Percentiles rank a stretch among this genome's conserved stretches.
phyloP scores from a whole-genome alignment of 2,888 invertebrate species.

The Gryllus longicercus region DNA sequence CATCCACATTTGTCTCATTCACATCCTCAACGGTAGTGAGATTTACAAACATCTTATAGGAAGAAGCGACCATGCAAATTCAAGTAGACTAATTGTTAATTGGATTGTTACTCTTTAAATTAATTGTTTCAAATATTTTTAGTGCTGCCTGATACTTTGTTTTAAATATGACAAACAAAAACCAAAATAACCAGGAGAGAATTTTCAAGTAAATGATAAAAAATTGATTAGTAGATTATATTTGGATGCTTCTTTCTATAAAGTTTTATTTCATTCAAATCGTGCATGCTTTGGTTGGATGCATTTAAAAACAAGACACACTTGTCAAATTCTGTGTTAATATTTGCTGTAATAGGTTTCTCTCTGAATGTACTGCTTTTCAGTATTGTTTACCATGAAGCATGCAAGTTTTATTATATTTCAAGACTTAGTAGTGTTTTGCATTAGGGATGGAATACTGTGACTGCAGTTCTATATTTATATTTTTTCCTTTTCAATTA shows the following conservation, averaged over 20 bases:
- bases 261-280: too few relatives aligned
- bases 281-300: not conserved
- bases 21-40: conserved; percentile 75
- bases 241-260: too few relatives aligned
- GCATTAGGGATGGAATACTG: not conserved
- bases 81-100: not conserved
- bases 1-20: conserved; percentile 67
- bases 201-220: too few relatives aligned
- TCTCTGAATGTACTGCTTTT: not conserved
- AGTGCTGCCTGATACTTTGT: too few relatives aligned
- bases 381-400: conserved; percentile 17
- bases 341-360: not conserved
- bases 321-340: conserved; percentile 2
- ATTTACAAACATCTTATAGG: not conserved
- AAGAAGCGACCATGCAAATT: too few relatives aligned
- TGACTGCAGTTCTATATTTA: too few relatives aligned
- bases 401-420: not conserved
- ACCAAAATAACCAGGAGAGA: too few relatives aligned
- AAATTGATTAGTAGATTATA: too few relatives aligned
- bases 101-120: conserved; percentile 24
- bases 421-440: conserved; percentile 11
- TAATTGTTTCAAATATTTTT: conserved; percentile 12
- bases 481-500: too few relatives aligned
- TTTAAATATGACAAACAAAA: too few relatives aligned
- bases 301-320: not conserved